phyloP scores from a whole-genome alignment of 1,140 invertebrate species.

The Maniola jurtina region DNA sequence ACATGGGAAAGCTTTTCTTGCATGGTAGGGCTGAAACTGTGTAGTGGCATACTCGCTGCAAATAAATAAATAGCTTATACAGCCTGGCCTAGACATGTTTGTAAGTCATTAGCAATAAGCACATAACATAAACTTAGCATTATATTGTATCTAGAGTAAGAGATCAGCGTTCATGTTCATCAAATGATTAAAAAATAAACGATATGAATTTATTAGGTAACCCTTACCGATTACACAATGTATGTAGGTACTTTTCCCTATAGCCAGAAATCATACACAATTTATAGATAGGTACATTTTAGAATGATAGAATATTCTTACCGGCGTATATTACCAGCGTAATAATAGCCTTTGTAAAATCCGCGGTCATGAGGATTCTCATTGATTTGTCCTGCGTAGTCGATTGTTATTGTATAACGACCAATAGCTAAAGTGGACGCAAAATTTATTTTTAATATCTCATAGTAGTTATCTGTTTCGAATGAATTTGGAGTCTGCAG shows the following conservation, averaged over 20 bases:
- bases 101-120: too few species aligned
- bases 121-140: too few species aligned
- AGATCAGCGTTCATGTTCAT: too few species aligned
- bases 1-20: conserved; percentile 91
- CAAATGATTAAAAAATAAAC: too few species aligned
- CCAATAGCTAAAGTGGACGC: conserved; percentile 42
- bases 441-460: conserved; percentile 58
- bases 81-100: background rate
- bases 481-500: conserved; percentile 44
- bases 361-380: conserved; percentile 61
- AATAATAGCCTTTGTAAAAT: conserved; percentile 69
- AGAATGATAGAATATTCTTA: conserved; percentile 29
- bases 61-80: conserved; percentile 17
- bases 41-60: conserved; percentile 83
- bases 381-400: conserved; percentile 53
- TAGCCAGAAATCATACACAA: too few species aligned
- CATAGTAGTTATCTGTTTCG: conserved; percentile 53
- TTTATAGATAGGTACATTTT: too few species aligned
- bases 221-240: too few species aligned
- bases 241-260: too few species aligned
- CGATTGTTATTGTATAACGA: conserved; percentile 51
- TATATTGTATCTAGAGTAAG: too few species aligned
- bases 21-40: conserved; percentile 90
- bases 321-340: conserved; percentile 41
- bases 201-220: too few species aligned